A percentile compares a stretch with the other conserved stretches of the same genome.
Evolutionary conservation across 2,888 invertebrate species (phyloP).

Genomic region (Dryocosmus kuriphilus): DNA sequence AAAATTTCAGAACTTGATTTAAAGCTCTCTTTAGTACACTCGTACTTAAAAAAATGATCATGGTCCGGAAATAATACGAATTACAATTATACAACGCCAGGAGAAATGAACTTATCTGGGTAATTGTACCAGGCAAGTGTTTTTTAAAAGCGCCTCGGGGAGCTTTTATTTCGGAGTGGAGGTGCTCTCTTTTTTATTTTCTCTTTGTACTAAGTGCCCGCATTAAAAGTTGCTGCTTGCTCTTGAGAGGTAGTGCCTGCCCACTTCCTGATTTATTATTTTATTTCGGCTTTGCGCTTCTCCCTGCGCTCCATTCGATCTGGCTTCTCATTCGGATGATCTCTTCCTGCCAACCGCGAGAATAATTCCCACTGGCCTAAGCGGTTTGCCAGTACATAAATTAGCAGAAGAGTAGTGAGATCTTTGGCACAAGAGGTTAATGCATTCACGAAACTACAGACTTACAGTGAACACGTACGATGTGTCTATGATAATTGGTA

Average conservation of each 20-base stretch:
- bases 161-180: not conserved
- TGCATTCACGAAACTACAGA: constrained; percentile 4
- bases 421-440: constrained; percentile 27
- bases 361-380: constrained; percentile 1
- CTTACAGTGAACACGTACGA: not conserved
- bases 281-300: not conserved
- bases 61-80: too few species aligned
- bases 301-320: not conserved
- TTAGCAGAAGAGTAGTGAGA: too few species aligned
- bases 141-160: not conserved
- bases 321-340: not conserved
- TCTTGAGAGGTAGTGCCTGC: not conserved
- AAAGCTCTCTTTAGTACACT: too few species aligned
- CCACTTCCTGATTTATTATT: not conserved
- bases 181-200: not conserved
- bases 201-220: not conserved
- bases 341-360: constrained; percentile 14
- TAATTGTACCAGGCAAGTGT: not conserved
- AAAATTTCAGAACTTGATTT: too few species aligned
- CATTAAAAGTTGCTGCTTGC: not conserved
- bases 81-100: not conserved
- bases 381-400: too few species aligned
- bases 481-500: not conserved
- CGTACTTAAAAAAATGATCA: too few species aligned
- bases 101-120: not conserved